Percentiles rank a stretch among this genome's conserved stretches.
These are phyloP conservation scores for Peromyscus maniculatus DNA, from an alignment of 2,113 vertebrate genomes.

Conservation along the genomic window DNA sequence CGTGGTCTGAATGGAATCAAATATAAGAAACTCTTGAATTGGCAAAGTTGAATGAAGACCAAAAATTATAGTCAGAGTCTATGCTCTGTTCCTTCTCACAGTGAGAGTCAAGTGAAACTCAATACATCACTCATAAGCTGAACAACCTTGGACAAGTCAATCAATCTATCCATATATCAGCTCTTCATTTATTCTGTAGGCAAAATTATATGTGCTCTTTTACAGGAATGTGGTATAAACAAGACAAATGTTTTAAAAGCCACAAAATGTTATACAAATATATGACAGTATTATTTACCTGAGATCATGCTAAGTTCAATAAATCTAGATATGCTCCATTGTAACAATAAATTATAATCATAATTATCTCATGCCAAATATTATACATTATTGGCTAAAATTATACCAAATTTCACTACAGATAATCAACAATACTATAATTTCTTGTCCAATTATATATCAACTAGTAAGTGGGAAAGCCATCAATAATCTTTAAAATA, in stretches of 20 bases:
- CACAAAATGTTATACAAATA: slow-evolving; percentile 30
- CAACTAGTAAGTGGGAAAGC: neutral
- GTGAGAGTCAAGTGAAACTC: neutral
- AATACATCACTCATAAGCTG: slow-evolving; percentile 20
- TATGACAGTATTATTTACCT: neutral
- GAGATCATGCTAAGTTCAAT: neutral
- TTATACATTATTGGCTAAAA: neutral
- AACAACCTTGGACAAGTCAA: slow-evolving; percentile 42
- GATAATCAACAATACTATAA: slow-evolving; percentile 37
- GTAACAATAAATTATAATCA: slow-evolving; percentile 49
- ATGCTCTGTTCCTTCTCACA: neutral
- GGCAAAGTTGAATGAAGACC: neutral
- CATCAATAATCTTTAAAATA: slow-evolving; percentile 13
- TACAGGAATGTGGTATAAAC: neutral
- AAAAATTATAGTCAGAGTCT: neutral
- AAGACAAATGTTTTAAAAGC: slow-evolving; percentile 50
- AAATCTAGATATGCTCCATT: slow-evolving; percentile 9
- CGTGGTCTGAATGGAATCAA: neutral
- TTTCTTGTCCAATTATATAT: slow-evolving; percentile 26
- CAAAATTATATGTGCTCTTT: slow-evolving; percentile 20
- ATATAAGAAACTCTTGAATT: slow-evolving; percentile 33
- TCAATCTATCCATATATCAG: slow-evolving; percentile 10
- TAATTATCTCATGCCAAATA: slow-evolving; percentile 45
- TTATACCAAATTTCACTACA: neutral
- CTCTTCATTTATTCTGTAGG: neutral